Conservation (phyloP, 1,140 invertebrate species). For the Meteorus sp. region DNA sequence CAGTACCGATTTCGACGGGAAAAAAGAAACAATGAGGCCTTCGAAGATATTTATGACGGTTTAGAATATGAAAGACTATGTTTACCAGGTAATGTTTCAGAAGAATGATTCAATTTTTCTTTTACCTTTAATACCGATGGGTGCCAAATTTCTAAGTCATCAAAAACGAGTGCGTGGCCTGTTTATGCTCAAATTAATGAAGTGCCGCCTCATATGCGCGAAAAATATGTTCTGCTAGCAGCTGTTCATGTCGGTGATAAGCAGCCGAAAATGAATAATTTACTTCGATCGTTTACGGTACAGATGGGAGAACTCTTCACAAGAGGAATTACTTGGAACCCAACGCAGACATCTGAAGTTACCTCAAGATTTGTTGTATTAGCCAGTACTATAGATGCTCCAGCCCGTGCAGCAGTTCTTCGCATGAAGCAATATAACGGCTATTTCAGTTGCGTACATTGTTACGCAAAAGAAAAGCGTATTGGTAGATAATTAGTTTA, state of each 20-base stretch:
- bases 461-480: slow-evolving; percentile 12
- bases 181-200: slow-evolving; percentile 27
- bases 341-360: slow-evolving; percentile 4
- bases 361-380: slow-evolving; percentile 20
- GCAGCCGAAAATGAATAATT: slow-evolving; percentile 15
- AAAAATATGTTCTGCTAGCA: slow-evolving; percentile 28
- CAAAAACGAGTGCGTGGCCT: slow-evolving; percentile 17
- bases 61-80: slow-evolving; percentile 15
- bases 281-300: slow-evolving; percentile 17
- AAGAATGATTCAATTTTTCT: slow-evolving; percentile 22
- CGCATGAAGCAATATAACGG: slow-evolving; percentile 20
- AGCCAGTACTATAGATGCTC: slow-evolving; percentile 21
- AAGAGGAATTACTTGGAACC: slow-evolving; percentile 28
- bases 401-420: slow-evolving; percentile 11
- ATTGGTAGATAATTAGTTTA: slow-evolving; percentile 5
- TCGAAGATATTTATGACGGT: slow-evolving; percentile 19
- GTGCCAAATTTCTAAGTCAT: slow-evolving; percentile 20
- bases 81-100: slow-evolving; percentile 11
- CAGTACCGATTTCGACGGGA: neutral
- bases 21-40: neutral
- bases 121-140: slow-evolving; percentile 26
- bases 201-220: slow-evolving; percentile 27
- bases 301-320: slow-evolving; percentile 16
- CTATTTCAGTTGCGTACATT: slow-evolving; percentile 12
- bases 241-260: slow-evolving; percentile 22